Percentiles rank a stretch among this genome's conserved stretches.
phyloP scores from a whole-genome alignment of 2,888 invertebrate species.

The Drosophila sordidula region DNA sequence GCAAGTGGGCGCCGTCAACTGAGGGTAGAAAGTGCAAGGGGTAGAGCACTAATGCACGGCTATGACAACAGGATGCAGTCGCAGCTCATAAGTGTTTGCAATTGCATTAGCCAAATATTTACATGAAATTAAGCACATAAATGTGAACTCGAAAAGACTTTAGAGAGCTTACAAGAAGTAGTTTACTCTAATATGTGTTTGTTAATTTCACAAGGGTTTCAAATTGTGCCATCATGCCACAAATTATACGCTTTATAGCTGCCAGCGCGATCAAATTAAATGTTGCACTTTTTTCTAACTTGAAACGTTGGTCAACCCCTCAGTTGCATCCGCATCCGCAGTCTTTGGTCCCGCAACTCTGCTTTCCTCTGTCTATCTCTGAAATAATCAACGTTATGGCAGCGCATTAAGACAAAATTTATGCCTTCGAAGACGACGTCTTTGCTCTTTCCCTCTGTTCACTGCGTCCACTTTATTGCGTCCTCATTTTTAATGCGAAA shows the following conservation, averaged over 20 bases:
- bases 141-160: neutral
- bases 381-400: conserved; percentile 74
- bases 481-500: conserved; percentile 54
- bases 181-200: conserved; percentile 15
- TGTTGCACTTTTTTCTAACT: conserved; percentile 43
- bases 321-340: conserved; percentile 3
- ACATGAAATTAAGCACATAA: conserved; percentile 20
- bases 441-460: conserved; percentile 18
- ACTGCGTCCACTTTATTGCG: conserved; percentile 52
- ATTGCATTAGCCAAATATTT: conserved; percentile 31
- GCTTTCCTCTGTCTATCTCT: conserved; percentile 1
- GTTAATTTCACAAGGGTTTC: conserved; percentile 3
- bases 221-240: conserved; percentile 28
- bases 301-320: conserved; percentile 18
- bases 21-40: conserved; percentile 6
- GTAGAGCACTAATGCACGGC: conserved; percentile 10
- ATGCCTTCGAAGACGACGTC: conserved; percentile 49
- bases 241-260: conserved; percentile 57
- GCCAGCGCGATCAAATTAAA: conserved; percentile 50
- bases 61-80: conserved; percentile 26
- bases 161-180: neutral
- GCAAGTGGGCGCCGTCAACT: conserved; percentile 40
- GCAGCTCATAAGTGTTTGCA: conserved; percentile 10
- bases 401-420: conserved; percentile 68
- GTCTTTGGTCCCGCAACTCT: neutral